phyloP scores from a whole-genome alignment of 2,113 vertebrate species.

The Ivindomyrus marchei region DNA sequence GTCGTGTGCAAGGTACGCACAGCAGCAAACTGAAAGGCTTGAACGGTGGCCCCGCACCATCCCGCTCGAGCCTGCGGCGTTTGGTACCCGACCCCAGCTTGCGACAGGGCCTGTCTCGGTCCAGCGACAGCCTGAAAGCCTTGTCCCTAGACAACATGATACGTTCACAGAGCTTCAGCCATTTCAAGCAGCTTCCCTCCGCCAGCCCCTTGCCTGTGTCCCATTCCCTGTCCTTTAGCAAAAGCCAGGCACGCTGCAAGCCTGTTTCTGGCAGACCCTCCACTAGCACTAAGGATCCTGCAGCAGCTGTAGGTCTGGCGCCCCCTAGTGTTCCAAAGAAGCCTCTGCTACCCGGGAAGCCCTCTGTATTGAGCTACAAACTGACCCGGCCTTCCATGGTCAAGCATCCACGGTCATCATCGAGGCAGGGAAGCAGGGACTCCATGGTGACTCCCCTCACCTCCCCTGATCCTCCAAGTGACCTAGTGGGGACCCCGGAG shows the following conservation, averaged over 20 bases:
- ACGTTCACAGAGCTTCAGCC: constrained; percentile 84
- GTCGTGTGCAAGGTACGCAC: constrained; percentile 17
- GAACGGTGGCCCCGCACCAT: constrained; percentile 2
- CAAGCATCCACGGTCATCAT: constrained; percentile 57
- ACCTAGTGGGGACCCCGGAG: background rate
- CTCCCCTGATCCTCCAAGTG: constrained; percentile 7
- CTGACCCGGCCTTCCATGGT: constrained; percentile 71
- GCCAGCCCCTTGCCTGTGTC: constrained; percentile 58
- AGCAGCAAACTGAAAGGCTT: constrained; percentile 19
- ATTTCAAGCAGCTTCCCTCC: constrained; percentile 71
- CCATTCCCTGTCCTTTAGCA: constrained; percentile 73
- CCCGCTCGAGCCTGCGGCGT: constrained; percentile 47
- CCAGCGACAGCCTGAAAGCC: constrained; percentile 68
- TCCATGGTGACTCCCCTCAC: constrained; percentile 25
- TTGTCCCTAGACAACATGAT: constrained; percentile 68
- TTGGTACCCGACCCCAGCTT: constrained; percentile 54
- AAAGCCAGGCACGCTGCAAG: constrained; percentile 66
- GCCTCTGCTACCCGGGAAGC: constrained; percentile 58
- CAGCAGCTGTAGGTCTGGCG: background rate
- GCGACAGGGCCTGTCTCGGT: constrained; percentile 64
- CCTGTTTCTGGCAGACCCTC: constrained; percentile 54
- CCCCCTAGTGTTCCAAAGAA: constrained; percentile 64
- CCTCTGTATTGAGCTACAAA: constrained; percentile 70
- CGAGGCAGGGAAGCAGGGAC: constrained; percentile 29
- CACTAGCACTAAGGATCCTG: background rate